Conservation (phyloP, 2,113 vertebrate species). For the Nettapus auritus region DNA sequence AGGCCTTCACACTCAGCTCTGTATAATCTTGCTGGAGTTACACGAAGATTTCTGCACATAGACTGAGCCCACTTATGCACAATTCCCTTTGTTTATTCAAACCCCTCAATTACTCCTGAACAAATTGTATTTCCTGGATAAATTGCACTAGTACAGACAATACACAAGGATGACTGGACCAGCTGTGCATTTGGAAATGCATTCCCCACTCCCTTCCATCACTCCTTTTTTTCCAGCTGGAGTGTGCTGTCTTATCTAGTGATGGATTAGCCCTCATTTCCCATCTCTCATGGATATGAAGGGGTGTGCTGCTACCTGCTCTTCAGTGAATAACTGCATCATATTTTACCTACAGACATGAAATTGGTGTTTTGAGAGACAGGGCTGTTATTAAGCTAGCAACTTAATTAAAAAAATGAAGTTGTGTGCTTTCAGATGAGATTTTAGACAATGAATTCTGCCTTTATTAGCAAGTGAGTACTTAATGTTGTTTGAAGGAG, state of each 20-base stretch:
- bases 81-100: background rate
- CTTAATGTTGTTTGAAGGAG: background rate
- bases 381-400: background rate
- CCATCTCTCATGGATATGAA: background rate
- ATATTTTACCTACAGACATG: background rate
- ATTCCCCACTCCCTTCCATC: background rate
- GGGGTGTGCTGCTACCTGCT: background rate
- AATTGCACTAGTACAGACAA: background rate
- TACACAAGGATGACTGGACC: background rate
- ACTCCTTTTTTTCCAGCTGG: background rate
- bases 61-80: background rate
- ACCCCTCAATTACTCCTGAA: background rate
- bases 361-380: background rate
- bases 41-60: background rate
- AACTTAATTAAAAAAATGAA: background rate
- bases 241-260: background rate
- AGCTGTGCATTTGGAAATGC: background rate
- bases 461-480: background rate
- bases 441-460: background rate
- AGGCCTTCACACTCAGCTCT: background rate
- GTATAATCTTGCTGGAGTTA: background rate
- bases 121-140: background rate
- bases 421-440: background rate
- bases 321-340: background rate
- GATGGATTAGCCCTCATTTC: background rate